phyloP scores from a whole-genome alignment of 1,140 invertebrate species.

The Papilio helenus region DNA sequence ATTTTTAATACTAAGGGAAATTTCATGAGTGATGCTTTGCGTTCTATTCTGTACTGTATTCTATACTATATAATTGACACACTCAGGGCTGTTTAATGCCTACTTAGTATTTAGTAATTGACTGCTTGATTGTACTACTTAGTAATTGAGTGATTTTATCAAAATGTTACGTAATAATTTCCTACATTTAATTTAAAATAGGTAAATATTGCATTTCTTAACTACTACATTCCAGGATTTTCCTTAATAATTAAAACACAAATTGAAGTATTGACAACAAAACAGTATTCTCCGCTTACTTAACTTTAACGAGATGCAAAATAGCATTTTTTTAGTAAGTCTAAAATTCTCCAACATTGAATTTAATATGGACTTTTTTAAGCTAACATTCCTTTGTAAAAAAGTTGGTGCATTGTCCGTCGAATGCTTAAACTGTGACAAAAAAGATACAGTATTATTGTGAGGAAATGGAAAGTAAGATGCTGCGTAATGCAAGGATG shows the following conservation, averaged over 20 bases:
- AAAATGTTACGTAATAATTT: no score
- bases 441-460: slow-evolving; percentile 64
- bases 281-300: no score
- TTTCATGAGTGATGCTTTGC: not conserved
- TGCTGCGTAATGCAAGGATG: slow-evolving; percentile 69
- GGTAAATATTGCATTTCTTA: no score
- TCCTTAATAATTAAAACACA: no score
- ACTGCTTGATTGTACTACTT: no score
- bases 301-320: not conserved
- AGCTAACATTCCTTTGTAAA: slow-evolving; percentile 26
- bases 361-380: slow-evolving; percentile 20
- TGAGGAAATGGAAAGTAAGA: slow-evolving; percentile 73
- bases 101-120: no score
- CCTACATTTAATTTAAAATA: no score
- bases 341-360: not conserved
- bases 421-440: slow-evolving; percentile 16
- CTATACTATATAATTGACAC: not conserved
- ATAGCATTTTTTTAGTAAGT: not conserved
- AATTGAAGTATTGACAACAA: no score
- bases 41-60: not conserved
- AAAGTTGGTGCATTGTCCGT: not conserved
- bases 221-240: no score
- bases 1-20: not conserved
- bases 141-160: no score
- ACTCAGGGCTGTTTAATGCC: not conserved